Percentiles rank a stretch among this genome's conserved stretches.
Evolutionary conservation across 2,888 invertebrate genomes (phyloP).

Genomic region (Clunio marinus): DNA sequence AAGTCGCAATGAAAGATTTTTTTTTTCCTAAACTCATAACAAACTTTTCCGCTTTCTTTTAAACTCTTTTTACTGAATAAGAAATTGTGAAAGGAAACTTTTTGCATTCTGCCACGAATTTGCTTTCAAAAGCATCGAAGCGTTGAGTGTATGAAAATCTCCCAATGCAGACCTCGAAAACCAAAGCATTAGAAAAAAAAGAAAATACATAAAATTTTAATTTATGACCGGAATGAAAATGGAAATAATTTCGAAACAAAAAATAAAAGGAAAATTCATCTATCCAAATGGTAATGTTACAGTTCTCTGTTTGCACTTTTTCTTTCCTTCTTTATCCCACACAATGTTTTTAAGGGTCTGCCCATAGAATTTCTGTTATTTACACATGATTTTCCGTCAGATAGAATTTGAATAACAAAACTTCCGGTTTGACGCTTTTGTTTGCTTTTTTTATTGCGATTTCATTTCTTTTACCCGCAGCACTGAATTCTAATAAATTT

Average conservation of each 20-base stretch:
- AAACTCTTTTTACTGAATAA: no score
- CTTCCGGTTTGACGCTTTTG: conserved; percentile 36
- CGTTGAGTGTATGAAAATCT: not conserved
- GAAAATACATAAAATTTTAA: conserved; percentile 24
- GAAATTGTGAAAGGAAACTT: not conserved
- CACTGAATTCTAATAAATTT: no score
- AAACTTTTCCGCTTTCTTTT: no score
- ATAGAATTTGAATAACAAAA: conserved; percentile 38
- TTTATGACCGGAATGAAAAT: conserved; percentile 25
- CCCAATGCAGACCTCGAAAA: not conserved
- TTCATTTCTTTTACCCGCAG: not conserved
- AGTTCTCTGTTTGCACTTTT: not conserved
- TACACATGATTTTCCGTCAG: conserved; percentile 36
- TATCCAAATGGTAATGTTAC: conserved; percentile 8
- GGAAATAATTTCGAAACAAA: conserved; percentile 19
- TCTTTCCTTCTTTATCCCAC: not conserved
- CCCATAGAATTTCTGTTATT: no score
- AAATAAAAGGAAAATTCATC: no score
- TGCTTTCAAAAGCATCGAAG: not conserved
- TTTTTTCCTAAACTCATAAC: no score
- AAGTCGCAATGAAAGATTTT: no score
- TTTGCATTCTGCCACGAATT: no score
- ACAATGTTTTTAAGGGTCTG: conserved; percentile 9
- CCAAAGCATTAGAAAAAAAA: not conserved
- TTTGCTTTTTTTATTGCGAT: conserved; percentile 12